Evolutionary conservation across 2,113 vertebrate genomes (phyloP).

Genomic region (Heterotilapia buettikoferi): DNA sequence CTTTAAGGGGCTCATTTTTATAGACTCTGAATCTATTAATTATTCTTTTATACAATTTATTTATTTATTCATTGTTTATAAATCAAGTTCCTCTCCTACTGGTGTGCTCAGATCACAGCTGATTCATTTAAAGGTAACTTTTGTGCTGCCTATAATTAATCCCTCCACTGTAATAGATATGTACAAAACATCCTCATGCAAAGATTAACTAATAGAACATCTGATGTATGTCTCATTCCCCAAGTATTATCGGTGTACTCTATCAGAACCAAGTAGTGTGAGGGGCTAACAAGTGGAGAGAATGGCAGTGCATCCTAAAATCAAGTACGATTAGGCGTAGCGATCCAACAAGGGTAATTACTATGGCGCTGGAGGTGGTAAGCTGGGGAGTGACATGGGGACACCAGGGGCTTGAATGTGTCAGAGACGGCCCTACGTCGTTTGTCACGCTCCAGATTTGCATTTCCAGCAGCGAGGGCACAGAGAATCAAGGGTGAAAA

Average conservation of each 20-base stretch:
- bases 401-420: conserved; percentile 45
- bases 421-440: conserved; percentile 53
- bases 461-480: conserved; percentile 53
- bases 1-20: conserved; percentile 52
- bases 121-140: not conserved
- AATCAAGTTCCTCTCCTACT: conserved; percentile 17
- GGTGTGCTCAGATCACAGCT: conserved; percentile 41
- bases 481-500: conserved; percentile 53
- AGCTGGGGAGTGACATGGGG: conserved; percentile 29
- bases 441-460: conserved; percentile 62
- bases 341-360: conserved; percentile 72
- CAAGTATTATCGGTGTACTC: conserved; percentile 56
- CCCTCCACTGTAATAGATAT: conserved; percentile 45
- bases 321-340: conserved; percentile 73
- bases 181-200: conserved; percentile 19
- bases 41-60: conserved; percentile 48
- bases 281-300: conserved; percentile 69
- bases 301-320: conserved; percentile 66
- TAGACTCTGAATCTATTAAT: conserved; percentile 60
- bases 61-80: not conserved
- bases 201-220: conserved; percentile 18
- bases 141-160: not conserved
- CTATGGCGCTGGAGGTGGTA: conserved; percentile 47
- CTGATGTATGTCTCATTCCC: conserved; percentile 6
- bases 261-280: conserved; percentile 53